phyloP scores from a whole-genome alignment of 2,888 invertebrate species.

The Syrphus vitripennis region DNA sequence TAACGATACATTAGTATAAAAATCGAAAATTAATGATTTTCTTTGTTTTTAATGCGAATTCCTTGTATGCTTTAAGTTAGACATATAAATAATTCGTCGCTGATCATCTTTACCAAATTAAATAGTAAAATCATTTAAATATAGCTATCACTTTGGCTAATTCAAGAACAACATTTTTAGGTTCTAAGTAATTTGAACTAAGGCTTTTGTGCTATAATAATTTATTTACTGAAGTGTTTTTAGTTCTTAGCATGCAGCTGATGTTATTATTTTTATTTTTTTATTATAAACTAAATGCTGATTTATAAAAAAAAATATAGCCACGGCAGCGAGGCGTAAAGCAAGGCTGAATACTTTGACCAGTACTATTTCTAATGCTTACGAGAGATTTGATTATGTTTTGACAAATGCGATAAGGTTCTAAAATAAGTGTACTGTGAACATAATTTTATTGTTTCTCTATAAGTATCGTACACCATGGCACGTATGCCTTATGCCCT shows the following conservation, averaged over 20 bases:
- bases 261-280: neutral
- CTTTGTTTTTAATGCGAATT: constrained; percentile 42
- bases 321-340: too few species aligned
- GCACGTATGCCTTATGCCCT: too few species aligned
- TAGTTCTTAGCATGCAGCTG: constrained; percentile 1
- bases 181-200: constrained; percentile 4
- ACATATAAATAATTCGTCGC: constrained; percentile 54
- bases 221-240: neutral
- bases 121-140: constrained; percentile 29
- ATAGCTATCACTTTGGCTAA: neutral
- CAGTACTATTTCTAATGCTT: too few species aligned
- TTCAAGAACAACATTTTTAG: neutral
- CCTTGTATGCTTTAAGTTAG: constrained; percentile 47
- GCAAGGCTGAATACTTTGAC: too few species aligned
- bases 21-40: neutral
- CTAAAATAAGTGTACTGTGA: too few species aligned
- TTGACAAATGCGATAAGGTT: too few species aligned
- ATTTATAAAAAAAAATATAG: too few species aligned
- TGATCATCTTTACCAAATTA: constrained; percentile 45
- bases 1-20: constrained; percentile 16
- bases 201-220: neutral
- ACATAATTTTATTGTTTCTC: too few species aligned
- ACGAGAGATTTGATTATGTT: too few species aligned
- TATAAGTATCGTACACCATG: too few species aligned
- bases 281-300: too few species aligned